Evolutionary conservation across 2,888 invertebrate genomes (phyloP).

Genomic region (Leucophenga montana): DNA sequence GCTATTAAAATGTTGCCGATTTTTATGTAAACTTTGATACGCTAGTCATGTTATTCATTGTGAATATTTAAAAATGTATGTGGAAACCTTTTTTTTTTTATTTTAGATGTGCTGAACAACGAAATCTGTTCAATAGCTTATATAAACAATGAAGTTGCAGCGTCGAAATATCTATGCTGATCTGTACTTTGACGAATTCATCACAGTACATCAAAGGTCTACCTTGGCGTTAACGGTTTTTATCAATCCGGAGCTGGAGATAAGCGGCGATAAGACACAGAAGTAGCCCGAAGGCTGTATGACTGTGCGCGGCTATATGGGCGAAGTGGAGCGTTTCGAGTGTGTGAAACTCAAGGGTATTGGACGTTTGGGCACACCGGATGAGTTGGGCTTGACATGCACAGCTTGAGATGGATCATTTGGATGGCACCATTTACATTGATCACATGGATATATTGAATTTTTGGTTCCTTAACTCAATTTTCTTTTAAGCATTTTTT

Average conservation of each 20-base stretch:
- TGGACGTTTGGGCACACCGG: conserved; percentile 75
- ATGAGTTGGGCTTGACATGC: conserved; percentile 75
- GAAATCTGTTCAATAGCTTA: no score
- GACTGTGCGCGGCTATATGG: conserved; percentile 81
- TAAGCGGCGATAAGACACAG: conserved; percentile 77
- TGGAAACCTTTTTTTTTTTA: no score
- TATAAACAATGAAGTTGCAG: no score
- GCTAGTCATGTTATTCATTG: no score
- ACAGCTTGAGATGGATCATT: conserved; percentile 87
- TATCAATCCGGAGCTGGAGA: conserved; percentile 81
- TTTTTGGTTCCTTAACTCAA: no score
- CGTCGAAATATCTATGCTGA: no score
- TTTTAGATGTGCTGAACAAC: no score
- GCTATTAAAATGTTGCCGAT: no score
- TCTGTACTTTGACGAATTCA: no score
- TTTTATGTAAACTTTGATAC: no score
- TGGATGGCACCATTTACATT: conserved; percentile 81
- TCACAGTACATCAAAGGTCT: conserved; percentile 74
- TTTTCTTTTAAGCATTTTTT: no score
- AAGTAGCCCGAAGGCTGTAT: conserved; percentile 78
- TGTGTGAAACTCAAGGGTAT: conserved; percentile 76
- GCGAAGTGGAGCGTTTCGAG: conserved; percentile 80
- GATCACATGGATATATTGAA: conserved; percentile 81
- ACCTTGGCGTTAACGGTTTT: conserved; percentile 78
- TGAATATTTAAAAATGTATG: no score